phyloP scores from a whole-genome alignment of 2,888 invertebrate species.

The Agrochola litura region DNA sequence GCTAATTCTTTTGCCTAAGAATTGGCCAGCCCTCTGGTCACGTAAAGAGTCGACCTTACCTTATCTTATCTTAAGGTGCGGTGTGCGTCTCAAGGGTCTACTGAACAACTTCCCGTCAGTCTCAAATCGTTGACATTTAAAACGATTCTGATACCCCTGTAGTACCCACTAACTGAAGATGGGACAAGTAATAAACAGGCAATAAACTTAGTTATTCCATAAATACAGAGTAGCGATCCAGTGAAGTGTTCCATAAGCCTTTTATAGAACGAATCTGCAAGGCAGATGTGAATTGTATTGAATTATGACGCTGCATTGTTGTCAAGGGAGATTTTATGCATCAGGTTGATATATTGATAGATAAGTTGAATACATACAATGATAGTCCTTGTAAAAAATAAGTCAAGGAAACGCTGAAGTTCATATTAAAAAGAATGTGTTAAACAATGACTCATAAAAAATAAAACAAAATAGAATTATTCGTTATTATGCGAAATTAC shows the following conservation, averaged over 20 bases:
- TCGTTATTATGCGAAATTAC: no score
- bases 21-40: no score
- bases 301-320: conserved; percentile 1
- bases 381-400: neutral
- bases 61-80: no score
- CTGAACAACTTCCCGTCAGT: neutral
- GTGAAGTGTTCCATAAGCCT: conserved; percentile 44
- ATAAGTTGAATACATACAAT: neutral
- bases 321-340: neutral
- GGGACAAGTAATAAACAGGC: conserved; percentile 33
- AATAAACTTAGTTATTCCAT: conserved; percentile 57
- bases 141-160: conserved; percentile 13
- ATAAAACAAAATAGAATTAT: no score
- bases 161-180: conserved; percentile 25
- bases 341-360: neutral
- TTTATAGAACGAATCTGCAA: conserved; percentile 34
- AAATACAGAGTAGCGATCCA: conserved; percentile 37
- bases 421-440: neutral
- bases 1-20: no score
- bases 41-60: no score
- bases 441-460: neutral
- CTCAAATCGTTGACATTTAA: conserved; percentile 20
- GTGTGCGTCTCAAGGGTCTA: neutral
- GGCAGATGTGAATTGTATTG: conserved; percentile 13
- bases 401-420: neutral